Conservation (phyloP, 2,888 invertebrate species). For the Meteorus cinctellus region DNA sequence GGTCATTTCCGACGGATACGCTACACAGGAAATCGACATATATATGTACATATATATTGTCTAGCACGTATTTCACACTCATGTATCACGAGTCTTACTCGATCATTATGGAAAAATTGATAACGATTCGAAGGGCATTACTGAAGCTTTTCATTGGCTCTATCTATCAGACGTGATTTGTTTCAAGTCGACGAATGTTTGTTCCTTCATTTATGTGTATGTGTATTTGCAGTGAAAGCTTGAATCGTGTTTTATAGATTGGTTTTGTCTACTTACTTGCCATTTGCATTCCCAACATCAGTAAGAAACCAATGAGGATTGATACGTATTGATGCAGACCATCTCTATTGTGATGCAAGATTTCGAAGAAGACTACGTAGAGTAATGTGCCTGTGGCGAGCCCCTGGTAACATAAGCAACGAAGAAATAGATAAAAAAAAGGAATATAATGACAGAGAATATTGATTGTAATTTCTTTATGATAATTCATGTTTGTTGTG, state of each 20-base stretch:
- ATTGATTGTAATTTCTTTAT: neutral
- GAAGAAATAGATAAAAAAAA: no score
- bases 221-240: neutral
- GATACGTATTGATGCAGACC: constrained; percentile 81
- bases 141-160: neutral
- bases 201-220: neutral
- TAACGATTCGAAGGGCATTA: neutral
- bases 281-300: constrained; percentile 83
- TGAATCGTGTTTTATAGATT: neutral
- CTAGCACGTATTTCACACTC: neutral
- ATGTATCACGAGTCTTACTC: neutral
- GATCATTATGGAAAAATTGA: neutral
- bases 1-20: constrained; percentile 21
- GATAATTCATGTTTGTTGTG: neutral
- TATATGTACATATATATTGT: neutral
- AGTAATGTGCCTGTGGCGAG: constrained; percentile 93
- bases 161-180: neutral
- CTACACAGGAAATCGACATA: constrained; percentile 16
- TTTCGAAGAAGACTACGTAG: constrained; percentile 98
- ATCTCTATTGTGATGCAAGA: constrained; percentile 78
- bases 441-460: neutral
- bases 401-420: constrained; percentile 77
- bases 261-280: constrained; percentile 74
- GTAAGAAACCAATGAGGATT: constrained; percentile 80
- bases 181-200: neutral